Base-by-base conservation (phyloP, 2,113 vertebrate genomes). In the Petromus typicus region DNA sequence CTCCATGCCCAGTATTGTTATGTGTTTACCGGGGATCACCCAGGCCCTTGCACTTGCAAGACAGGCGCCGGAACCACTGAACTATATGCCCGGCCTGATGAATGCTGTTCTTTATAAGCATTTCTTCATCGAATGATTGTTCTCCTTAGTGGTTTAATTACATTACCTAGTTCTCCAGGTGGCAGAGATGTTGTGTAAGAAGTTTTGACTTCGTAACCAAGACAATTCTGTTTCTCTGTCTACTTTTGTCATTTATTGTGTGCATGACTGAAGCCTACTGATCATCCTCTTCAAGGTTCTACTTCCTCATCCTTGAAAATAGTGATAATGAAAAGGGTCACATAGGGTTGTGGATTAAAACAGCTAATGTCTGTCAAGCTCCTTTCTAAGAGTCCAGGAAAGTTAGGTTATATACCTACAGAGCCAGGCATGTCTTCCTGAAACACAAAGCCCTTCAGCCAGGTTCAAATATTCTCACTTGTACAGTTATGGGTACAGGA, bases 271-370 rank as follows among this genome's bases (percentile, higher is more conserved):
- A 64, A 81, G 51, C 32, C 34, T 34, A 16, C 91, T 87, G 54
- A 14, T 90, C 80, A 69, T 86, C 63, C 45, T 83, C 20, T 73
- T 56, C 56, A 75, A 90, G 45, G 76, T 69, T 95, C n/a, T 56
- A n/a, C 88, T 93, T 97, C 66, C 25, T 56, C 82, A 59, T 59
- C 75, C 63, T 93, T 79, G 85, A 66, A 73, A 92, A 88, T 23
- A 23, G 59, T 86, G 37, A 57, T 86, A 45, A 82, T 88, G 90
- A 89, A 86, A 93, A 83, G 30, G 34, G 76, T 20, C 63, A 85
- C 30, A 23, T 13, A 67, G 80, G 71, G 45, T 22, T 83, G n/a
- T 92, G 66, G 67, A 54, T 95, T 92, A 73, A 69, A 82, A 34
- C 73, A 85, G 32, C 75, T 45, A 56, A 18, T 85, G 57, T 92